Base-by-base conservation (phyloP, 1,140 invertebrate species). In the Colletes gigas region DNA sequence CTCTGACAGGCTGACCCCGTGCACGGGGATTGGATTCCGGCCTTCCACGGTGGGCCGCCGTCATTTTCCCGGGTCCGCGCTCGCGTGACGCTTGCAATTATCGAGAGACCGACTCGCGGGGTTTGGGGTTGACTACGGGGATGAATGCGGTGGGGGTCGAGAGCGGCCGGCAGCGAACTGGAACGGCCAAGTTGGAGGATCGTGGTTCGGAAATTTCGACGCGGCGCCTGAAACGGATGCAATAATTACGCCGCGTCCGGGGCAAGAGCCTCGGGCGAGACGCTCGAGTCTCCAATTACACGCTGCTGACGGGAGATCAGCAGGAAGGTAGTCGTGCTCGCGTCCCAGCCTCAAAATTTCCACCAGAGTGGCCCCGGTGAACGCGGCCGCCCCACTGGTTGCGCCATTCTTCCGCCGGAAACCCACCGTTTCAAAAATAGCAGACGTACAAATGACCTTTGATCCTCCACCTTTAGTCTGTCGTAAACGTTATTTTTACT, bases 31-130 rank as follows among this genome's bases (percentile, higher is more conserved):
- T 39, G 62, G 52, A 73, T 62, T 41, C 14, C 15, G 41, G 66
- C 1, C 60, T 62, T 71, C 65, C 74, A 2, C 17, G 41, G n/a
- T 19, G 50, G 15, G 30, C 30, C 52, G 52, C 17, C 74, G 39
- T 68, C 55, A 59, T 77, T 77, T 77, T 70, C 66, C 66, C 67
- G 14, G 50, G 66, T 65, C 21, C n/a, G 60, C 50, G 50, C 44
- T 65, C 76, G 76, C 76, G 57, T 72, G 68, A 78, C 76, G 68
- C 59, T 21, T 7, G 59, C 76, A 78, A 78, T 78, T 78, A 78
- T 78, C 69, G 76, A 39, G 68, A 55, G 57, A 54, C 47, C 44
- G 41, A 17, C 41, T 19, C 39, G n/a, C n/a, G 19, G 2, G 17
- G 44, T 7, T 0, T 0, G 10, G 50, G 50, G 50, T 10, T 8